Percentiles rank a stretch among this genome's conserved stretches.
These are phyloP conservation scores for Clinocottus analis DNA, from an alignment of 2,113 vertebrate species.

Conservation along the genomic window DNA sequence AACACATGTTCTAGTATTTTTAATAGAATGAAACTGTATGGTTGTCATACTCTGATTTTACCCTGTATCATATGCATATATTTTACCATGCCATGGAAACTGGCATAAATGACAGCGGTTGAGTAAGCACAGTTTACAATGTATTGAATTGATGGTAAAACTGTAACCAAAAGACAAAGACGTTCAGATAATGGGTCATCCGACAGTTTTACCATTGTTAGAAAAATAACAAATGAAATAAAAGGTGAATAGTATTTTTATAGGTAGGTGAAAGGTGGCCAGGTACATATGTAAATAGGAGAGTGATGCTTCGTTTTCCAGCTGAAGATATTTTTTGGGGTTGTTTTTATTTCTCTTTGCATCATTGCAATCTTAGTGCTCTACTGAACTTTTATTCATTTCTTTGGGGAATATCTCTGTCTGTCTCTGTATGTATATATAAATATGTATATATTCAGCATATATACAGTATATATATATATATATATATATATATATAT, in stretches of 20 bases:
- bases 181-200: conserved; percentile 53
- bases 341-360: conserved; percentile 55
- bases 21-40: conserved; percentile 30
- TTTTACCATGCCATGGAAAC: conserved; percentile 46
- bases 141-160: conserved; percentile 69
- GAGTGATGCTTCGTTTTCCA: conserved; percentile 68
- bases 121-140: conserved; percentile 81
- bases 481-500: conserved; percentile 65
- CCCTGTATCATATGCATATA: conserved; percentile 54
- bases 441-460: conserved; percentile 62
- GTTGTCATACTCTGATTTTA: conserved; percentile 44
- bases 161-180: conserved; percentile 56
- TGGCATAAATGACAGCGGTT: conserved; percentile 55
- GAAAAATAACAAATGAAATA: conserved; percentile 81
- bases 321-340: conserved; percentile 18
- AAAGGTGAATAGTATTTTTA: conserved; percentile 99
- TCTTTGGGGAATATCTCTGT: conserved; percentile 58
- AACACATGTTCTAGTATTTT: conserved; percentile 33
- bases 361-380: conserved; percentile 82
- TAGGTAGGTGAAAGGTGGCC: conserved; percentile 92
- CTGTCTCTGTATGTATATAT: conserved; percentile 82
- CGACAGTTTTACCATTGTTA: conserved; percentile 86
- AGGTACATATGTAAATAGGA: conserved; percentile 95
- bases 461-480: conserved; percentile 46
- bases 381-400: conserved; percentile 81